Evolutionary conservation across 2,888 invertebrate species (phyloP).

Genomic region (Exocentrus adspersus): DNA sequence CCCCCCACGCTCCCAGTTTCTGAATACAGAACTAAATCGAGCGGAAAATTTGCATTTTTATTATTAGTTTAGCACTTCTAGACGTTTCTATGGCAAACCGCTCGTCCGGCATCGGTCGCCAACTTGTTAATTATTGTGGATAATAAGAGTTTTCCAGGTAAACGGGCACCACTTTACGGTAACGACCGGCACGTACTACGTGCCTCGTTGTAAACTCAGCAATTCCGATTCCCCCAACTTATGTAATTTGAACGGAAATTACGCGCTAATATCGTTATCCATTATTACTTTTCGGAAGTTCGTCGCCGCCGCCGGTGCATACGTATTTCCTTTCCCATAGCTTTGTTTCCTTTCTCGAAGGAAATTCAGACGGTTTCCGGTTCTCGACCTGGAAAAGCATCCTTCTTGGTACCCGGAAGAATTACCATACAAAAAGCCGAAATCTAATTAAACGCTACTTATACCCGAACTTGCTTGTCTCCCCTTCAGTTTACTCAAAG

Average conservation of each 20-base stretch:
- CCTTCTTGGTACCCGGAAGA: too few relatives aligned
- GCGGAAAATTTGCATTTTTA: too few relatives aligned
- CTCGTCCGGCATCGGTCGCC: too few relatives aligned
- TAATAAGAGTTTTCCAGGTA: too few relatives aligned
- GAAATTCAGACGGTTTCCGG: neutral
- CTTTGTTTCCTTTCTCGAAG: neutral
- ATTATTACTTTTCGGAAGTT: slow-evolving; percentile 21
- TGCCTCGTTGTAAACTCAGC: slow-evolving; percentile 39
- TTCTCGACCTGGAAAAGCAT: too few relatives aligned
- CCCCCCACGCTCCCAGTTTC: neutral
- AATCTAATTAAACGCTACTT: too few relatives aligned
- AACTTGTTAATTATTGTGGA: too few relatives aligned
- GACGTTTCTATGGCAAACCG: too few relatives aligned
- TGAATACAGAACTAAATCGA: neutral
- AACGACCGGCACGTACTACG: slow-evolving; percentile 41
- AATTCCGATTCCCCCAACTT: slow-evolving; percentile 29
- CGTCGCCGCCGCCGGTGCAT: slow-evolving; percentile 6
- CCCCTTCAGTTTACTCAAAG: neutral
- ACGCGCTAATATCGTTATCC: slow-evolving; percentile 23
- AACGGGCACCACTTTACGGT: too few relatives aligned
- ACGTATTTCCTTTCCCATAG: neutral
- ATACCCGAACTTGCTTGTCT: neutral
- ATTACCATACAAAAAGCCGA: too few relatives aligned
- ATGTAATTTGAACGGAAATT: slow-evolving; percentile 23
- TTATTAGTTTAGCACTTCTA: too few relatives aligned